Conservation (phyloP, 1,140 invertebrate genomes). For the Drosophila repleta region DNA sequence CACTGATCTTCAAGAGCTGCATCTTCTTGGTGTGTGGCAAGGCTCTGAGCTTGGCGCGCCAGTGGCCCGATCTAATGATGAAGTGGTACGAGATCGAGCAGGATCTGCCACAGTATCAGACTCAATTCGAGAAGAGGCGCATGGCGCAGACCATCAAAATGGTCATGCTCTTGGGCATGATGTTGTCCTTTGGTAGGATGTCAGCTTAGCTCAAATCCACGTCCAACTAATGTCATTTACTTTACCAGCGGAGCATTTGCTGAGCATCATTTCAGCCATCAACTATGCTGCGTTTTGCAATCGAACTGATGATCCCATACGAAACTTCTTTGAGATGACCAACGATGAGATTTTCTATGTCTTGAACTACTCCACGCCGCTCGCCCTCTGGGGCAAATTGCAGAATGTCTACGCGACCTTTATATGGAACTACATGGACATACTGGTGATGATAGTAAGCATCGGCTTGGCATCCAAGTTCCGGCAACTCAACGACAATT, state of each 20-base stretch:
- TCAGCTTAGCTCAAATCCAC: not conserved
- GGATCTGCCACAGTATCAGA: slow-evolving; percentile 64
- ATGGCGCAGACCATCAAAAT: slow-evolving; percentile 71
- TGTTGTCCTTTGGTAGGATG: slow-evolving; percentile 68
- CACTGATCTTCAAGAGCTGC: slow-evolving; percentile 69
- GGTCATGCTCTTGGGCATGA: slow-evolving; percentile 74
- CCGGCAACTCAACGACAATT: slow-evolving; percentile 73
- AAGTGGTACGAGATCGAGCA: slow-evolving; percentile 71
- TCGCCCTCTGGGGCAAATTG: slow-evolving; percentile 70
- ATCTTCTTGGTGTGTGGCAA: slow-evolving; percentile 55
- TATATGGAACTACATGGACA: slow-evolving; percentile 81
- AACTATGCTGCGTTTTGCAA: slow-evolving; percentile 66
- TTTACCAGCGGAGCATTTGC: slow-evolving; percentile 66
- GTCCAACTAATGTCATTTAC: not conserved
- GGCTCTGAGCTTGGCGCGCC: slow-evolving; percentile 59
- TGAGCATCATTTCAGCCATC: slow-evolving; percentile 72
- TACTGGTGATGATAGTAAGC: slow-evolving; percentile 82
- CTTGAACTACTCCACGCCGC: slow-evolving; percentile 48
- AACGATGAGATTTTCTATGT: slow-evolving; percentile 73
- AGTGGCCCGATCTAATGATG: slow-evolving; percentile 78
- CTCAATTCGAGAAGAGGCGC: slow-evolving; percentile 60
- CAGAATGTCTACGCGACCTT: slow-evolving; percentile 74
- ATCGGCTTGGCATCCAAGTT: slow-evolving; percentile 72
- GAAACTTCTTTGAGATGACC: slow-evolving; percentile 66
- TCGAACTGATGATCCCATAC: slow-evolving; percentile 65